Conservation (phyloP, 2,888 invertebrate species). For the Erpobdella octoculata region DNA sequence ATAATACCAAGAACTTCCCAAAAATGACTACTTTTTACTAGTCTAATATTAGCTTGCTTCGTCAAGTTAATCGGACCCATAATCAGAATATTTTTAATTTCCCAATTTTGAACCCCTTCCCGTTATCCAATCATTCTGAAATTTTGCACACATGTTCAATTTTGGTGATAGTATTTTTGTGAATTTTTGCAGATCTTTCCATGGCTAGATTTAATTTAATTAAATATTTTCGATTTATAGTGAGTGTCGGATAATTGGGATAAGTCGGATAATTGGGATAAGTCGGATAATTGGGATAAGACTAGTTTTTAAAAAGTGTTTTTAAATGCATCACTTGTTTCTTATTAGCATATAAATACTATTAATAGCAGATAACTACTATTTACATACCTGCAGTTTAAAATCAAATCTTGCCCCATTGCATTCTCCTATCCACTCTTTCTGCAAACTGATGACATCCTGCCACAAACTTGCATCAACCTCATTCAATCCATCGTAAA, state of each 20-base stretch:
- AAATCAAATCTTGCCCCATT: slow-evolving; percentile 41
- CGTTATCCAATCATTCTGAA: too few relatives aligned
- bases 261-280: neutral
- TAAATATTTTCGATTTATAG: neutral
- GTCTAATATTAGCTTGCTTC: too few relatives aligned
- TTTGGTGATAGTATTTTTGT: too few relatives aligned
- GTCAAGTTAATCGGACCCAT: too few relatives aligned
- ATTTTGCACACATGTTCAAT: too few relatives aligned
- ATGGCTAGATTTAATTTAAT: too few relatives aligned
- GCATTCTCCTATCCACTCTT: slow-evolving; percentile 54
- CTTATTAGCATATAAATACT: neutral
- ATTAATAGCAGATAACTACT: too few relatives aligned
- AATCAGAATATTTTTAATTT: too few relatives aligned
- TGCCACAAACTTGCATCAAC: slow-evolving; percentile 48
- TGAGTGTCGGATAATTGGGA: neutral
- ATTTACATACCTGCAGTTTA: slow-evolving; percentile 26
- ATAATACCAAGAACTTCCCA: too few relatives aligned
- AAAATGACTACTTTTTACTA: too few relatives aligned
- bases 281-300: neutral
- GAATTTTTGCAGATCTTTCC: too few relatives aligned
- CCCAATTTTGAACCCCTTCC: too few relatives aligned
- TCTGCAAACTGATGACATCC: slow-evolving; percentile 48
- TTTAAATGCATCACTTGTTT: neutral
- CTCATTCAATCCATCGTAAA: slow-evolving; percentile 45
- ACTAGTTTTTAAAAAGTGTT: neutral